Evolutionary conservation across 2,797 vertebrate species (phyloP).

Genomic region (Heteromormyrus szaboi): DNA sequence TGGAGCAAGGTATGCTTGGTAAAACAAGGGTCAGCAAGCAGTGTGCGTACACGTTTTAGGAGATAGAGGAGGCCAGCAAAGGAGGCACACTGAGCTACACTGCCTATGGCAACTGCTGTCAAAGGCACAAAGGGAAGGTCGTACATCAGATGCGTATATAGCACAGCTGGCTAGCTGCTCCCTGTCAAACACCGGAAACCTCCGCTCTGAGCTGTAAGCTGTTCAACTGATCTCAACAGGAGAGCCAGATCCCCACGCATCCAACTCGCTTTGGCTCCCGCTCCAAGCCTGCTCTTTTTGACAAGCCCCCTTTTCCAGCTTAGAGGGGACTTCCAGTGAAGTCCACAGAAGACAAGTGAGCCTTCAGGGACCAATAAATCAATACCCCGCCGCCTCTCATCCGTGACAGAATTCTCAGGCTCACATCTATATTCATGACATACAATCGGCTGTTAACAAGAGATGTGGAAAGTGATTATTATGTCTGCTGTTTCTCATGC

Average conservation of each 20-base stretch:
- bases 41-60: not conserved
- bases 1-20: not conserved
- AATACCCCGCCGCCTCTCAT: not conserved
- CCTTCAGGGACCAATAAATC: not conserved
- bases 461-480: not conserved
- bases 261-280: not conserved
- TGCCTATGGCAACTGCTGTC: not conserved
- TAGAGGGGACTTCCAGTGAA: conserved; percentile 4
- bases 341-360: not conserved
- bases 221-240: conserved; percentile 11
- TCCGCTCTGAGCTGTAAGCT: not conserved
- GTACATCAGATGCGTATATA: not conserved
- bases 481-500: not conserved
- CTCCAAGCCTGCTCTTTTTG: not conserved
- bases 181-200: not conserved
- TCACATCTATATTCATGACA: conserved; percentile 3
- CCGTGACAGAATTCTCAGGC: not conserved
- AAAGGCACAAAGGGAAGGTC: not conserved
- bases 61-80: not conserved
- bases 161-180: conserved; percentile 7
- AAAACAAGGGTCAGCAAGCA: not conserved
- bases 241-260: not conserved
- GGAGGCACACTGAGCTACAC: conserved; percentile 37
- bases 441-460: not conserved
- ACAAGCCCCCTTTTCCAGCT: conserved; percentile 9